phyloP scores from a whole-genome alignment of 2,113 vertebrate species.

The Gopherus evgoodei region DNA sequence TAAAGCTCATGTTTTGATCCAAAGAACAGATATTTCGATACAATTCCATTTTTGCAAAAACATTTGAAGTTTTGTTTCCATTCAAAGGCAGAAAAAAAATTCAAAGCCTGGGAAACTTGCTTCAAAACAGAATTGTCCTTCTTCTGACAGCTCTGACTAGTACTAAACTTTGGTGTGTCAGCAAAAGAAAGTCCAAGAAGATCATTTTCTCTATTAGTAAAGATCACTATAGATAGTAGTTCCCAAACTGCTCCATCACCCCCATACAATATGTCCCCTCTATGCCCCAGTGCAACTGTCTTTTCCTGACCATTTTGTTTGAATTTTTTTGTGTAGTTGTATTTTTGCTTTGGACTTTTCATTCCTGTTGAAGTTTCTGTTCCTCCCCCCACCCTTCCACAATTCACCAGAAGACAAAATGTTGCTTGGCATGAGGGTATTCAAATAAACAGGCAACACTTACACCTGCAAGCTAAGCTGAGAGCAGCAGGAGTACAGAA shows the following conservation, averaged over 20 bases:
- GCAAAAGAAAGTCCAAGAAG: background rate
- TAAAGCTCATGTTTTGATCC: background rate
- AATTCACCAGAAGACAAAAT: background rate
- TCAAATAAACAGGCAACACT: background rate
- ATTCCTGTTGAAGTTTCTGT: background rate
- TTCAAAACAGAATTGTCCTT: background rate
- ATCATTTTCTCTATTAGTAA: background rate
- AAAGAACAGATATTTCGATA: background rate
- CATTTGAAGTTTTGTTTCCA: background rate
- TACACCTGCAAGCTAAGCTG: background rate
- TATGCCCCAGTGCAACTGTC: background rate
- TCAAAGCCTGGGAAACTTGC: background rate
- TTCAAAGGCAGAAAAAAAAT: background rate
- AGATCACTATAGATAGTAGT: background rate
- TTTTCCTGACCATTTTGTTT: background rate
- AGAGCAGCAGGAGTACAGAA: background rate
- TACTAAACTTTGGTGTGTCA: background rate
- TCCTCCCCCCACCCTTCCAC: background rate
- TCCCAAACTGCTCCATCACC: background rate
- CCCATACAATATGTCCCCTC: background rate
- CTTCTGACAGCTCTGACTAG: background rate
- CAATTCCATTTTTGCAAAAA: background rate
- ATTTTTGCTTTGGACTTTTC: background rate
- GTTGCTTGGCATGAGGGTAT: background rate
- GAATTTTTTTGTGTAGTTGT: background rate